Evolutionary conservation across 2,888 invertebrate species (phyloP).

Genomic region (Tortricodes alternella): DNA sequence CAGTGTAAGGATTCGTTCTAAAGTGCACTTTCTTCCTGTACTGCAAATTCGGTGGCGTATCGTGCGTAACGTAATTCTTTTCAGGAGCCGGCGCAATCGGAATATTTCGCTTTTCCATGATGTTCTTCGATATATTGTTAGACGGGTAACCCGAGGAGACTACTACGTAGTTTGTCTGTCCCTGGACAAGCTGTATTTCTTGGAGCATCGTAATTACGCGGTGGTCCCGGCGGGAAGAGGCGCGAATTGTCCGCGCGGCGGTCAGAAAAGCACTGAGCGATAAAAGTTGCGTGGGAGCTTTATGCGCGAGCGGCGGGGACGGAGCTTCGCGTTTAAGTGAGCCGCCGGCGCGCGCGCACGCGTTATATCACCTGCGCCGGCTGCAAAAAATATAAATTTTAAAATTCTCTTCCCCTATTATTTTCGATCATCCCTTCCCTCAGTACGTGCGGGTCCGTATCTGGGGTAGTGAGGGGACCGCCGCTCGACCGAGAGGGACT

Average conservation of each 20-base stretch:
- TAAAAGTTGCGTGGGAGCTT: constrained; percentile 60
- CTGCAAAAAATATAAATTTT: constrained; percentile 82
- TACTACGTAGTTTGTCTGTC: constrained; percentile 84
- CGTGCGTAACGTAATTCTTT: constrained; percentile 78
- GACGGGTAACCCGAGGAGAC: constrained; percentile 80
- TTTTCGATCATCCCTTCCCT: constrained; percentile 83
- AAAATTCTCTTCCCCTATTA: constrained; percentile 83
- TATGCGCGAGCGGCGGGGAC: constrained; percentile 63
- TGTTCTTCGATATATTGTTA: constrained; percentile 72
- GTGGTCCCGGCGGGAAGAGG: constrained; percentile 44
- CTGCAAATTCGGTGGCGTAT: constrained; percentile 80
- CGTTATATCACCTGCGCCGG: constrained; percentile 83
- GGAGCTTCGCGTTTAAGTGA: constrained; percentile 78
- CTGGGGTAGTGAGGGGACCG: constrained; percentile 66
- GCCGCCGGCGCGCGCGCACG: constrained; percentile 77
- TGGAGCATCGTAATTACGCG: constrained; percentile 76
- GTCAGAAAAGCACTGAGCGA: constrained; percentile 60
- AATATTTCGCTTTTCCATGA: constrained; percentile 78
- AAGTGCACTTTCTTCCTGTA: constrained; percentile 90
- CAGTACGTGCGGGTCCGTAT: constrained; percentile 77
- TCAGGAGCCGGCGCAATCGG: constrained; percentile 84
- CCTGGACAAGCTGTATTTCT: constrained; percentile 79
- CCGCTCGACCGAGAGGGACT: constrained; percentile 46
- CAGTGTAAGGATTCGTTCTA: constrained; percentile 83
- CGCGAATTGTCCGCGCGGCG: constrained; percentile 67